phyloP scores from a whole-genome alignment of 2,113 vertebrate species.

The Passer domesticus region DNA sequence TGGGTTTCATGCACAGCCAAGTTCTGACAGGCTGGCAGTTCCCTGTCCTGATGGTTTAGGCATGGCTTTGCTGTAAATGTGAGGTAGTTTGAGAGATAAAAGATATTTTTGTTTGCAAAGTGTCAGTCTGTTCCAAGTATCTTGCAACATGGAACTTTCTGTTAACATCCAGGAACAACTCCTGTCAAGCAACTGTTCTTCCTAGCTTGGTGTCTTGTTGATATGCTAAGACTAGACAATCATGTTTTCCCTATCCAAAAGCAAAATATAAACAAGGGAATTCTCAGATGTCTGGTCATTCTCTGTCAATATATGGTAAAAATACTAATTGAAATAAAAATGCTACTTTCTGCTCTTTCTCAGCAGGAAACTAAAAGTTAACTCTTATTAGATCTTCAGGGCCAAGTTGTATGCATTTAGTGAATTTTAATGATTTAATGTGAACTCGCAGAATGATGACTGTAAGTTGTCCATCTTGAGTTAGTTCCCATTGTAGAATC shows the following conservation, averaged over 20 bases:
- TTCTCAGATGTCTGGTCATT: background rate
- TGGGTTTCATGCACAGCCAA: accelerated
- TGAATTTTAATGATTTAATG: background rate
- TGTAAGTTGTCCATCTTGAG: background rate
- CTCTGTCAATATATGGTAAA: background rate
- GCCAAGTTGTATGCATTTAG: background rate
- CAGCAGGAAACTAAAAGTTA: background rate
- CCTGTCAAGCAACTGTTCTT: background rate
- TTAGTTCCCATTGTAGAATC: background rate
- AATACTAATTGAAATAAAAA: background rate
- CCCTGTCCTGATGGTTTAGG: background rate
- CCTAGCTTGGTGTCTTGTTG: background rate
- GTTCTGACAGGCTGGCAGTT: background rate
- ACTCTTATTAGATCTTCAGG: background rate
- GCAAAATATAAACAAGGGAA: background rate
- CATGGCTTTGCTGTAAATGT: background rate
- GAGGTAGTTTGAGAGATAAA: background rate
- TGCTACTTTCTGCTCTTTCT: background rate
- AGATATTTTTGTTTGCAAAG: slow-evolving; percentile 1
- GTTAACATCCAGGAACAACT: background rate
- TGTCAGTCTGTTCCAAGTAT: background rate
- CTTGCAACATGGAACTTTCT: background rate
- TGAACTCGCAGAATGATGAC: background rate
- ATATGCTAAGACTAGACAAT: background rate
- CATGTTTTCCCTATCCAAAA: background rate